Evolutionary conservation across 2,888 invertebrate species (phyloP), one percentile per base, ranked within the genome.

Genomic region (Dynastes grantii): DNA sequence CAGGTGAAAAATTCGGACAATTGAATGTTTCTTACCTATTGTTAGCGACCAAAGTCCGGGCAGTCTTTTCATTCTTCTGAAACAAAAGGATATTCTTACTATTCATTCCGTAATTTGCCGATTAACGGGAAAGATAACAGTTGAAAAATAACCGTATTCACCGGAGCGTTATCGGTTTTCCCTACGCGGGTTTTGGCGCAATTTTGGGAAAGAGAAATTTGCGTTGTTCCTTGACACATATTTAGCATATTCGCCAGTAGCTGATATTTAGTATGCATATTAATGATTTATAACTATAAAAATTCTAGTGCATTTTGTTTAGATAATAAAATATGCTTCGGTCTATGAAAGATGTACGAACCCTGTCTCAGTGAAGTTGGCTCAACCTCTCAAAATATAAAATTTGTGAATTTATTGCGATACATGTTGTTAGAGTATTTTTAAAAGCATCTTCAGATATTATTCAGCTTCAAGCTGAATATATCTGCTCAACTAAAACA

Each of bases 1-100:
- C 22, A 4, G 58, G 58, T 22, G 32, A 8, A 13, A 40, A 73
- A 58, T 73, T 73, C 40, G 37, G 55, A 58, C 58, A 73, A 55
- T 40, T 40, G 40, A 73, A 73, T 40, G 40, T 58, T 16, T 29
- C 89, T 87, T 86, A 91, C 91, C 91, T 87, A 90, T 89, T 86
- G 90, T 89, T 85, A 90, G 86, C 51, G n/a, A n/a, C 91, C 91
- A 91, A 85, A 90, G 87, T 86, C 90, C 90, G 86, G 89, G 86
- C 77, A 88, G 90, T 86, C 89, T 89, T 87, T 88, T 91, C 91
- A 91, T 91, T 81, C 84, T 89, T 85, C 87, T 87, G 85, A 51
- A 87, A 86, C 83, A 86, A 86, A 82, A 81, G 82, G 82, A 81
- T 81, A 65, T 79, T 11, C 11, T 53, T 78, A 53, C 45, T 81